Conservation (phyloP, 2,113 vertebrate genomes). For the Chloropsis cyanopogon region DNA sequence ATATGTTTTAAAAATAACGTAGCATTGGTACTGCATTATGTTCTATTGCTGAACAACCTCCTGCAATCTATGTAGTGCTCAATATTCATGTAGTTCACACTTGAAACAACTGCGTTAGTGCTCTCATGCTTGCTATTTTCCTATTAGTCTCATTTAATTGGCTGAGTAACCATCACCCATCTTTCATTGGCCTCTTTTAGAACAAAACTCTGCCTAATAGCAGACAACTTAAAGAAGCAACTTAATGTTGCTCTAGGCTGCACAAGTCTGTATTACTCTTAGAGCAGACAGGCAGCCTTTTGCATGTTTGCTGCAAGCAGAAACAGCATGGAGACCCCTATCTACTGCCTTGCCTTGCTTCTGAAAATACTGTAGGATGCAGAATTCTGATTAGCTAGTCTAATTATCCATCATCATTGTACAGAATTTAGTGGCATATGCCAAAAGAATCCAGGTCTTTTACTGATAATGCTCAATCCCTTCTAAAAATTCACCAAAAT, state of each 20-base stretch:
- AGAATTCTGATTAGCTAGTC: background rate
- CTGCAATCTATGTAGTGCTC: no score
- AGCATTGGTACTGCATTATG: background rate
- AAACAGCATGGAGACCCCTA: accelerated
- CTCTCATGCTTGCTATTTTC: background rate
- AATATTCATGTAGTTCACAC: background rate
- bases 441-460: background rate
- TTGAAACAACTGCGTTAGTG: background rate
- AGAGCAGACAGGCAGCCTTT: background rate
- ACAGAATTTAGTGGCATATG: background rate
- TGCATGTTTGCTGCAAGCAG: background rate
- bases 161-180: background rate
- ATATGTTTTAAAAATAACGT: background rate
- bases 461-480: background rate
- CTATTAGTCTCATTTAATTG: background rate
- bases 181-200: background rate
- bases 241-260: background rate
- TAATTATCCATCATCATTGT: background rate
- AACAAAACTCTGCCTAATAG: background rate
- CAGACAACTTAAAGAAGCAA: background rate
- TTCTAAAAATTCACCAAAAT: background rate
- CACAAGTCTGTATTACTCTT: background rate
- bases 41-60: background rate
- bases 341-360: background rate
- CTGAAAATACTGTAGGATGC: background rate